Base-by-base conservation (phyloP, 2,888 invertebrate species). In the Conops quadrifasciatus region DNA sequence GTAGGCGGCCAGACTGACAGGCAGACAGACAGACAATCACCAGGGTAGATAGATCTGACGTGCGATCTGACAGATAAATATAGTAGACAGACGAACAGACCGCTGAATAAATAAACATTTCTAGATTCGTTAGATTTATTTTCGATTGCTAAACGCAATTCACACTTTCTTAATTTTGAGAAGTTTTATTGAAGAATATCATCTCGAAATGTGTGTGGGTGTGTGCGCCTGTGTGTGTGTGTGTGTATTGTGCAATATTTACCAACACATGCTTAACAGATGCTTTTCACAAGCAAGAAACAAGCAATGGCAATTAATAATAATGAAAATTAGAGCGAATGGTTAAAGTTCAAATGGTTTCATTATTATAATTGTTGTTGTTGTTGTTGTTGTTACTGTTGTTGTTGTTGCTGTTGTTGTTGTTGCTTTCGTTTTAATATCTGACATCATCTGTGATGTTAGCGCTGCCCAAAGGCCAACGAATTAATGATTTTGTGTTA, bases 301-400 rank as follows among this genome's bases (percentile, higher is more conserved):
- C 49, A 49, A 49, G n/a, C 49, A 16, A 19, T 4, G 19, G 49
- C 49, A 49, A 19, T 5, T 49, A 49, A 49, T 49, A 19, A 49
- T n/a, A 19, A 49, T 49, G n/a, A 49, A 49, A 49, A 49, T 49
- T 49, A 49, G 49, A 49, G 49, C 49, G 11, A 49, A 49, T 49
- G 49, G 7, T 49, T 49, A 49, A 49, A 49, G 49, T 49, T 49
- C 49, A 49, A 49, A 4, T 49, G 2, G 7, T 49, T 2, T 3
- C 4, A 4, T 49, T 16, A 49, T n/a, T n/a, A n/a, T 16, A 3
- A 19, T n/a, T 49, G 19, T 19, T 49, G 15, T 49, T 49, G 49
- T 49, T 49, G 49, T 49, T 49, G 53, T 24, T 56, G 21, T 24
- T 24, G 24, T 24, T 49, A 11, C 49, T 43, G 45, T 13, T 43